Evolutionary conservation across 2,797 vertebrate species (phyloP), one percentile per base, ranked within the genome.

Genomic region (Silurus aristotelis): DNA sequence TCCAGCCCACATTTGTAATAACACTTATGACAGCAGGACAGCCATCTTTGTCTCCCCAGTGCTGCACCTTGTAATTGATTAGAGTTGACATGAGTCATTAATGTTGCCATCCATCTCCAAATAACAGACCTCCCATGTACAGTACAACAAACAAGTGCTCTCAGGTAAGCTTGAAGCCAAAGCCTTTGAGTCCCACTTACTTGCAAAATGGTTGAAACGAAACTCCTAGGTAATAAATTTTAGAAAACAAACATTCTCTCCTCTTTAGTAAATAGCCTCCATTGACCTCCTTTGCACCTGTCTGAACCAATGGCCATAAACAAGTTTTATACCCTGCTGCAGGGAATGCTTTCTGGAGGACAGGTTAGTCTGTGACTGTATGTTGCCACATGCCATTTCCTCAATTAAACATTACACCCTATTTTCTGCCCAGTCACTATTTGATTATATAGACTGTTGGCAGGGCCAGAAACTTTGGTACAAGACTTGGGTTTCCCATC

Each of bases 51-150:
- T 83, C 85, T 80, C 73, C 70, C 76, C 20, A 84, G 78, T 67
- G 60, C 56, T 55, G 63, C 58, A 80, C 80, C 88, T 85, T 84
- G 84, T 89, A 90, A 90, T 89, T 89, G 87, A 90, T 90, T 89
- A 85, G 72, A 84, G 82, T 80, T 82, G 76, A 88, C 85, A 83
- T 85, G 81, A 89, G 82, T 85, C 84, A 86, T 78, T 89, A 86
- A 88, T 70, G 80, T 87, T 80, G 87, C 86, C 87, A 88, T 89
- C 86, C 68, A 85, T 85, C 84, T 89, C 71, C 46, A 85, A 88
- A 87, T 88, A 86, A 85, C 77, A 60, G 56, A 84, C 85, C 81
- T 87, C 86, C 84, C 72, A 70, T 83, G 38, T 81, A 63, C 71
- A 87, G 48, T 79, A 84, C 31, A 78, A 48, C 55, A 61, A 22